Percentiles rank a stretch among this genome's conserved stretches.
phyloP scores from a whole-genome alignment of 2,888 invertebrate genomes.

The Synergus itoensis region DNA sequence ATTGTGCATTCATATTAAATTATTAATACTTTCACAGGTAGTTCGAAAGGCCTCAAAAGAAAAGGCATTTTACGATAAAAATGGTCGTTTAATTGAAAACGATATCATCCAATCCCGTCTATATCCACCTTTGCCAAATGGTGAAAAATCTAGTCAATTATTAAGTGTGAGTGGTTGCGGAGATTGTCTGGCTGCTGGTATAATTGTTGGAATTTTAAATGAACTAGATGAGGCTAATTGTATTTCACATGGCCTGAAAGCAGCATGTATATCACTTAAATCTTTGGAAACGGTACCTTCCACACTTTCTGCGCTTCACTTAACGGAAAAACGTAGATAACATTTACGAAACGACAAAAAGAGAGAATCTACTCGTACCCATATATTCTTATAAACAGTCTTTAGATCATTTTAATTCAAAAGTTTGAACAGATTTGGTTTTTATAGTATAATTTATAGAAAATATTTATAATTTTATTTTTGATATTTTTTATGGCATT shows the following conservation, averaged over 20 bases:
- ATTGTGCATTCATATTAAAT: not conserved
- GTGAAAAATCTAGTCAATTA: constrained; percentile 48
- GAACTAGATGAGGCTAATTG: constrained; percentile 67
- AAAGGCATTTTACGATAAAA: constrained; percentile 61
- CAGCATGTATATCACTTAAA: constrained; percentile 69
- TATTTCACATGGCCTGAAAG: constrained; percentile 67
- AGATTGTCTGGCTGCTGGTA: constrained; percentile 73
- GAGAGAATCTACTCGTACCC: no score
- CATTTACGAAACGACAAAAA: not conserved
- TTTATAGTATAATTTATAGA: not conserved
- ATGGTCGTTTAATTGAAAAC: constrained; percentile 58
- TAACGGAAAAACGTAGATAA: not conserved
- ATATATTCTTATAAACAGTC: no score
- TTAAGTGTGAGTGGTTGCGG: constrained; percentile 74
- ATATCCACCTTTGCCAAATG: constrained; percentile 59
- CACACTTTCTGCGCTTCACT: constrained; percentile 46
- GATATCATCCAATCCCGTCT: constrained; percentile 62
- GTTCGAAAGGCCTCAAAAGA: constrained; percentile 58
- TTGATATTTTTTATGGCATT: not conserved
- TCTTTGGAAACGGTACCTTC: constrained; percentile 70
- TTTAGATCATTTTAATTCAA: no score
- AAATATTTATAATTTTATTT: not conserved
- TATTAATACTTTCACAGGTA: constrained; percentile 55
- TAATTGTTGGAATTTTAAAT: constrained; percentile 70
- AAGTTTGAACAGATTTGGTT: not conserved